phyloP scores from a whole-genome alignment of 30 jellyfish, hydroid and myxozoan genomes.

The Turritopsis rubra region DNA sequence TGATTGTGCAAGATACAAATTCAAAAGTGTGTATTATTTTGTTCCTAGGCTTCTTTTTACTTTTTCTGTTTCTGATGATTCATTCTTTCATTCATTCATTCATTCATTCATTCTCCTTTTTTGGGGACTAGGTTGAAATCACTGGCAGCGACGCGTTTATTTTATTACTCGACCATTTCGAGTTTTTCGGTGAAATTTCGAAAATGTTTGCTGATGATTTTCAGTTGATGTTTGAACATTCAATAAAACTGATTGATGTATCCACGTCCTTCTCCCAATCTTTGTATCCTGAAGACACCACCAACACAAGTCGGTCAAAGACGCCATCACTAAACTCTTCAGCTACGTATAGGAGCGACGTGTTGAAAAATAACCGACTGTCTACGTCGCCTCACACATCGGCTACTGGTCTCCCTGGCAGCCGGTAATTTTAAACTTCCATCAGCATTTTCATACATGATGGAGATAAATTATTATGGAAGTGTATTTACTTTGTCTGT shows the following conservation, averaged over 20 bases:
- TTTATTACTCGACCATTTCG: conserved; percentile 75
- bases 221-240: not conserved
- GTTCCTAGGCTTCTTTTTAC: not conserved
- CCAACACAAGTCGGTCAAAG: not conserved
- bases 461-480: too few relatives aligned
- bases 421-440: not conserved
- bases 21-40: conserved; percentile 82
- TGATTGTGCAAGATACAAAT: conserved; percentile 86
- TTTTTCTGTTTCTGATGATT: not conserved
- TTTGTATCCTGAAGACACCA: not conserved
- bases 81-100: not conserved
- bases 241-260: not conserved
- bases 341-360: not conserved
- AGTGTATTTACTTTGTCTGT: too few relatives aligned
- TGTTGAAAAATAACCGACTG: not conserved
- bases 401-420: not conserved
- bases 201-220: conserved; percentile 15
- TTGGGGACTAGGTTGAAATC: conserved; percentile 38
- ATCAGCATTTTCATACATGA: too few relatives aligned
- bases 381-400: not conserved
- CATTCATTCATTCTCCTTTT: not conserved
- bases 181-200: conserved; percentile 52
- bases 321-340: not conserved
- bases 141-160: conserved; percentile 80
- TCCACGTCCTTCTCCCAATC: conserved; percentile 23